phyloP scores from a whole-genome alignment of 2,797 vertebrate species.

The Mus spretus region DNA sequence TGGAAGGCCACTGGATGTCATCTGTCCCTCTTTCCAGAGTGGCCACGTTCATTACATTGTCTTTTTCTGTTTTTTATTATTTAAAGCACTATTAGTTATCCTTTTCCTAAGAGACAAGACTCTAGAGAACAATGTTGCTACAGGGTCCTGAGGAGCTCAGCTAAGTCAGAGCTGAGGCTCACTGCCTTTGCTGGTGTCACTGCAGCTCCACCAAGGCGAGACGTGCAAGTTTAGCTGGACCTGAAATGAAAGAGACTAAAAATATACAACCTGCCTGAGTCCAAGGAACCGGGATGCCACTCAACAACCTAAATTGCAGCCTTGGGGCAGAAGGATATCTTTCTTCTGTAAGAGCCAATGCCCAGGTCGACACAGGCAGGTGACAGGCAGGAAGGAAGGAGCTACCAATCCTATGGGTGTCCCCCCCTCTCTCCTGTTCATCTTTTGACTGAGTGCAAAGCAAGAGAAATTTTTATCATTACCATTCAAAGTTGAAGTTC shows the following conservation, averaged over 20 bases:
- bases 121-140: slow-evolving; percentile 40
- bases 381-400: neutral
- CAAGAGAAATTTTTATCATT: slow-evolving; percentile 20
- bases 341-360: neutral
- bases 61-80: neutral
- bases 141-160: neutral
- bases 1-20: neutral
- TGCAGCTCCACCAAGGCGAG: neutral
- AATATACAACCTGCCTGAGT: slow-evolving; percentile 53
- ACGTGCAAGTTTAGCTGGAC: neutral
- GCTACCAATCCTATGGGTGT: neutral
- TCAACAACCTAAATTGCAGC: slow-evolving; percentile 58
- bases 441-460: slow-evolving; percentile 37
- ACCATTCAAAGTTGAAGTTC: neutral
- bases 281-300: neutral
- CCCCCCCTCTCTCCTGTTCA: slow-evolving; percentile 7
- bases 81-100: slow-evolving; percentile 48
- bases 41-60: neutral
- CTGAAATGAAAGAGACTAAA: slow-evolving; percentile 71
- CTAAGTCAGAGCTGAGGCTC: neutral
- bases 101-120: slow-evolving; percentile 32
- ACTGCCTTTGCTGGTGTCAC: neutral
- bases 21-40: neutral
- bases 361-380: neutral
- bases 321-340: slow-evolving; percentile 22